Evolutionary conservation across 2,797 vertebrate species (phyloP).

Genomic region (Alcedo quadribrachys): DNA sequence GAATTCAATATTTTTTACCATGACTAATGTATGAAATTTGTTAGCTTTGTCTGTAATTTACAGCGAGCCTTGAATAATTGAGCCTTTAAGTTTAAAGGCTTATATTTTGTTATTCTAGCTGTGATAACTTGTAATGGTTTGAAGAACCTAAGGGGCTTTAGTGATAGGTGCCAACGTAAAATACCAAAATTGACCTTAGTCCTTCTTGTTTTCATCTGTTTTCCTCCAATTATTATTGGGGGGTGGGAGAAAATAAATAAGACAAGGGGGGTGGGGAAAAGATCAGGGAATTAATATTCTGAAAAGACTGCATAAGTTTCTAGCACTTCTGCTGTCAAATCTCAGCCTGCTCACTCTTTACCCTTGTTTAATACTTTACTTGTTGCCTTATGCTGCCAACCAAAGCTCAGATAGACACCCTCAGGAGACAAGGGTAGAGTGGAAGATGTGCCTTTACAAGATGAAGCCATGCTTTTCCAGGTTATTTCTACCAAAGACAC

Average conservation of each 20-base stretch:
- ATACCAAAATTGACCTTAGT: neutral
- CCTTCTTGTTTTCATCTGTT: neutral
- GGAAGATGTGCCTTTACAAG: neutral
- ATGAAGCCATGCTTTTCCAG: neutral
- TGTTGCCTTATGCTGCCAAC: neutral
- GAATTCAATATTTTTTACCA: conserved; percentile 71
- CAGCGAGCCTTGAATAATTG: conserved; percentile 54
- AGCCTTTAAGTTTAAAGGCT: conserved; percentile 64
- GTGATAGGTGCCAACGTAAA: conserved; percentile 25
- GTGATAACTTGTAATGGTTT: conserved; percentile 30
- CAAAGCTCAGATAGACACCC: neutral
- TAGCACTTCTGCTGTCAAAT: neutral
- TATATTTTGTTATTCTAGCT: conserved; percentile 61
- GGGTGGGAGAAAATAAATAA: neutral
- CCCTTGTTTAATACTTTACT: neutral
- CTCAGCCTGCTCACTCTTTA: neutral
- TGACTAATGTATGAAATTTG: conserved; percentile 73
- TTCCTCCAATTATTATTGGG: neutral
- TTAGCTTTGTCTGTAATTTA: conserved; percentile 71
- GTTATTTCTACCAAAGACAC: neutral
- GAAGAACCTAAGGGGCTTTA: conserved; percentile 44
- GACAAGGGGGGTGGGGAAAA: neutral
- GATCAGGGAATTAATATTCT: neutral
- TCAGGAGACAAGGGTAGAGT: accelerated
- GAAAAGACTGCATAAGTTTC: neutral